Conservation (phyloP, 2,797 vertebrate genomes). For the Glossophaga mutica region DNA sequence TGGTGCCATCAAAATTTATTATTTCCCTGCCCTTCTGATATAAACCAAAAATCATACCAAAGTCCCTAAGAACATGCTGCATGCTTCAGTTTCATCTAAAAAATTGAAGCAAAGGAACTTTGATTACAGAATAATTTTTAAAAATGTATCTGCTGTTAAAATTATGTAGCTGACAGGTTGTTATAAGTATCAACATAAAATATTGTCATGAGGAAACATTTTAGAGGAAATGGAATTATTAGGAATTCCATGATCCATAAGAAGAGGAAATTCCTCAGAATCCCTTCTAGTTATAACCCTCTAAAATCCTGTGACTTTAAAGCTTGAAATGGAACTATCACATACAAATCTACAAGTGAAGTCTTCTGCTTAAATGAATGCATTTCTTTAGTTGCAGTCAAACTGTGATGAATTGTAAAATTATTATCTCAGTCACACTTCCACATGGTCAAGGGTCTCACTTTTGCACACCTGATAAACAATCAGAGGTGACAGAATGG, state of each 20-base stretch:
- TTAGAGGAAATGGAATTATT: background rate
- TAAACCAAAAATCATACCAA: conserved; percentile 9
- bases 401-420: background rate
- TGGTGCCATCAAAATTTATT: background rate
- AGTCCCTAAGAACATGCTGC: background rate
- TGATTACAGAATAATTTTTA: background rate
- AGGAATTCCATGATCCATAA: background rate
- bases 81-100: background rate
- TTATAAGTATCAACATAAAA: background rate
- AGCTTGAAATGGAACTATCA: background rate
- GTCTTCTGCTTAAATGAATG: background rate
- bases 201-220: background rate
- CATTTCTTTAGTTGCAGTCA: background rate
- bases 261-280: background rate
- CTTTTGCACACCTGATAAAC: background rate
- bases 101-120: background rate
- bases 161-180: background rate
- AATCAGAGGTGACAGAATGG: background rate
- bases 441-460: background rate
- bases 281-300: background rate
- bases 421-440: background rate
- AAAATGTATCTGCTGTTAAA: background rate
- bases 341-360: background rate
- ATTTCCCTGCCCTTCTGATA: background rate
- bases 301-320: background rate